phyloP scores from a whole-genome alignment of 2,113 vertebrate genomes.

The Anseranas semipalmata region DNA sequence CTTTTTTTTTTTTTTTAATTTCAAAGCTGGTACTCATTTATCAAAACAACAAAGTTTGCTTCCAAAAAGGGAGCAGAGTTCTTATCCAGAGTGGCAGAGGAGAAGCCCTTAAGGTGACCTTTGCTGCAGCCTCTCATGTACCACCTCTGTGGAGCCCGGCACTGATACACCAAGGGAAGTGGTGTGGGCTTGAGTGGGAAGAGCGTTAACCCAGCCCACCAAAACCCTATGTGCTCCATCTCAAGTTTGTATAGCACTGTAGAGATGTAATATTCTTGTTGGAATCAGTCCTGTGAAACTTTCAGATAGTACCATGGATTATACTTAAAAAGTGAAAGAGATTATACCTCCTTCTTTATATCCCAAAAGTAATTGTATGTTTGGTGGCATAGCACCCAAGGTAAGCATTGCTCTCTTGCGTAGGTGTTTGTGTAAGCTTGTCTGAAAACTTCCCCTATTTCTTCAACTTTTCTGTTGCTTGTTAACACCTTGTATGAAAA shows the following conservation, averaged over 20 bases:
- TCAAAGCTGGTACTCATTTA: neutral
- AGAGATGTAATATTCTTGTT: neutral
- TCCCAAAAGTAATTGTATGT: neutral
- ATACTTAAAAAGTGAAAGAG: neutral
- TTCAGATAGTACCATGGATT: neutral
- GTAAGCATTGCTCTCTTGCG: neutral
- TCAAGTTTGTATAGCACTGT: neutral
- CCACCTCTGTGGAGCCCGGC: neutral
- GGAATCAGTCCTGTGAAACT: neutral
- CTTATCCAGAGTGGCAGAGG: neutral
- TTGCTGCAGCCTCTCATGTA: neutral
- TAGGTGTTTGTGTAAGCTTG: neutral
- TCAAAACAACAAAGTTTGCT: neutral
- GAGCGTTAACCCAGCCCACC: neutral
- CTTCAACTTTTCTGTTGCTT: neutral
- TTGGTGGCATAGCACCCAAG: neutral
- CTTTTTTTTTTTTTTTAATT: neutral
- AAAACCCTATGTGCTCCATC: neutral
- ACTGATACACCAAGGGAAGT: accelerated
- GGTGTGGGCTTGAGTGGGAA: neutral
- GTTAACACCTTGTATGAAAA: neutral
- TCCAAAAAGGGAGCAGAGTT: neutral
- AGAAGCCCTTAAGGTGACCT: neutral
- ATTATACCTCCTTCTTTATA: neutral
- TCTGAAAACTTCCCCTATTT: neutral